Evolutionary conservation across 2,113 vertebrate genomes (phyloP).

Genomic region (Probosciger aterrimus): DNA sequence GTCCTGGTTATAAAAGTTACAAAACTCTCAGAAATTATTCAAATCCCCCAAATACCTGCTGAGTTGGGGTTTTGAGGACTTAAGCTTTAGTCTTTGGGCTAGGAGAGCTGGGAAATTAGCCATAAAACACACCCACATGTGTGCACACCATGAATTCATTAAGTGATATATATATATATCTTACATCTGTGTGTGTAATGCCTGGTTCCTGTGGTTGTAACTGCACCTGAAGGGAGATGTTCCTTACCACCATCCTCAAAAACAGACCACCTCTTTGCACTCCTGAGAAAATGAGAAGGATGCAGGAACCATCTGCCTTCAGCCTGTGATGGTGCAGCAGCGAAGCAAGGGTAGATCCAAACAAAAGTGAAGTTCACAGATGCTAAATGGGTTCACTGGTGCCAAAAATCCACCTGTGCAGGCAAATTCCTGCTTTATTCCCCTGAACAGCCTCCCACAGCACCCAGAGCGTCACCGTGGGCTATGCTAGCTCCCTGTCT

Average conservation of each 20-base stretch:
- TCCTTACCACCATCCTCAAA: not conserved
- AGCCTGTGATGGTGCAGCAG: not conserved
- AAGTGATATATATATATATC: not conserved
- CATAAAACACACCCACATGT: rapidly evolving
- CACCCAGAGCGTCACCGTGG: not conserved
- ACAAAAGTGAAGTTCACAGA: not conserved
- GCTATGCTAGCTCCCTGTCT: not conserved
- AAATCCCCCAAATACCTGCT: not conserved
- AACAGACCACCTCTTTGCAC: not conserved
- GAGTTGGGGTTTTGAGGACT: not conserved
- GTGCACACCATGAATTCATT: not conserved
- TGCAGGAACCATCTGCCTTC: not conserved
- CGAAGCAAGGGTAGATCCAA: rapidly evolving
- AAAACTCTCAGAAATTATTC: not conserved
- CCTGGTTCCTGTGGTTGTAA: not conserved
- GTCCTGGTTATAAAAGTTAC: not conserved
- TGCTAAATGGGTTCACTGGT: rapidly evolving
- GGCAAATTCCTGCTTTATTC: not conserved
- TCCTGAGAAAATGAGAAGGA: not conserved
- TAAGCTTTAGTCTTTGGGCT: not conserved
- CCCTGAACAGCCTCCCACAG: not conserved
- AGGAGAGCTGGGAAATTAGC: not conserved
- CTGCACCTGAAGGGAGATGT: not conserved
- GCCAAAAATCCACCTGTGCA: not conserved
- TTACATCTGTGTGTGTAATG: not conserved